Base-by-base conservation (phyloP, 2,888 invertebrate genomes). In the Nysson spinosus region DNA sequence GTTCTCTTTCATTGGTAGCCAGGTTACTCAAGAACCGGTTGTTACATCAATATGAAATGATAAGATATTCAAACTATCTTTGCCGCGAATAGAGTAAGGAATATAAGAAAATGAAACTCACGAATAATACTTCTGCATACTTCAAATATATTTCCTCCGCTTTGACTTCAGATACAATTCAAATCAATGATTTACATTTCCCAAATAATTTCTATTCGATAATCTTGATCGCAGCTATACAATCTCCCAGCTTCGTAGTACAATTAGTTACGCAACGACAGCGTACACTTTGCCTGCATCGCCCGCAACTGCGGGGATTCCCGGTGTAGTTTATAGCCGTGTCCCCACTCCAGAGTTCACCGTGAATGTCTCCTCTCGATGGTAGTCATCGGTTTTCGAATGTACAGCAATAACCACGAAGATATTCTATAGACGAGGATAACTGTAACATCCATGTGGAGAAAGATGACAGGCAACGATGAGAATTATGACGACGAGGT, bases 211-310 rank as follows among this genome's bases (percentile, higher is more conserved):
- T 55, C 50, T n/a, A n/a, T n/a, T n/a, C n/a, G n/a, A n/a, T n/a
- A 37, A n/a, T n/a, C n/a, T 5, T 39, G 12, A 60, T 37, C 32
- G 44, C 26, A 34, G 19, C 43, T 39, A 57, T 42, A 42, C 43
- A 43, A 57, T 24, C 42, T 16, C 37, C 28, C 28, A 51, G 56
- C 51, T 68, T 68, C 64, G 42, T 65, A 69, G 61, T 70, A 57
- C 64, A 66, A 75, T 78, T 73, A 69, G 75, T 83, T 83, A 80
- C 78, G 75, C 78, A 83, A 80, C 64, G 40, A 49, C 57, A 67
- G 66, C 55, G 32, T 32, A 61, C 52, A 49, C 44, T 62, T 46
- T 24, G 61, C 42, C 64, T 42, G 72, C 61, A 57, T 54, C 60
- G 66, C 37, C n/a, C 28, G 58, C 61, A 46, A 47, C 58, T 57